These are phyloP conservation scores for Ctenicera cuprea DNA, from an alignment of 2,888 invertebrate genomes.

Conservation along the genomic window DNA sequence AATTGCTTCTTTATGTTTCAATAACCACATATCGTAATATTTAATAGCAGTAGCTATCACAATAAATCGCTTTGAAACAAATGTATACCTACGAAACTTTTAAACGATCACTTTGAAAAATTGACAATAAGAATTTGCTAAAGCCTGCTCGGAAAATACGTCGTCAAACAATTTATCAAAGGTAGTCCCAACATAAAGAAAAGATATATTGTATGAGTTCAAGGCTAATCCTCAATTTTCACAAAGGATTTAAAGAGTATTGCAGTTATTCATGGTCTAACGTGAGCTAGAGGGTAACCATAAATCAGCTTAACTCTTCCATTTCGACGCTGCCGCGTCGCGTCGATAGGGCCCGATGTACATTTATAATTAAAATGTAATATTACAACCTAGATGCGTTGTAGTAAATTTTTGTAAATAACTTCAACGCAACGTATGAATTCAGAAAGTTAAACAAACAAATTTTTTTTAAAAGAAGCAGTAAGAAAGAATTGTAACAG, in stretches of 20 bases:
- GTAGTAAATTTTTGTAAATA: not conserved
- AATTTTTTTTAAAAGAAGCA: slow-evolving; percentile 19
- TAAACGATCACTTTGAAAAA: slow-evolving; percentile 17
- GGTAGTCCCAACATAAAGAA: slow-evolving; percentile 24
- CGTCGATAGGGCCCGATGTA: slow-evolving; percentile 6
- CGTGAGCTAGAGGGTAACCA: slow-evolving; percentile 26
- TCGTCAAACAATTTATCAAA: slow-evolving; percentile 28
- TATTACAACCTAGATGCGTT: not conserved
- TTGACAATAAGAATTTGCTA: slow-evolving; percentile 16
- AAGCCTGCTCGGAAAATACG: slow-evolving; percentile 18
- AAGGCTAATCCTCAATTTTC: slow-evolving; percentile 35
- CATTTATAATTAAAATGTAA: slow-evolving; percentile 12
- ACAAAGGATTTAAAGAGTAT: slow-evolving; percentile 36
- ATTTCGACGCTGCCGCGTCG: slow-evolving; percentile 12
- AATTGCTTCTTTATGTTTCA: too few relatives aligned
- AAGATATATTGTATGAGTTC: slow-evolving; percentile 22
- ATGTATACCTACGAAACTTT: not conserved
- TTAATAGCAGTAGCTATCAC: too few relatives aligned
- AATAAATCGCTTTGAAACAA: not conserved
- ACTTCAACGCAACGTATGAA: not conserved
- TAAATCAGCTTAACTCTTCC: slow-evolving; percentile 26
- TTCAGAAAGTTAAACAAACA: slow-evolving; percentile 26
- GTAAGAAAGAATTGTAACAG: slow-evolving; percentile 31
- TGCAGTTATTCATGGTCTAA: slow-evolving; percentile 34
- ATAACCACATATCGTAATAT: too few relatives aligned